Conservation (phyloP, 2,888 invertebrate species). For the Acleris sparsana region DNA sequence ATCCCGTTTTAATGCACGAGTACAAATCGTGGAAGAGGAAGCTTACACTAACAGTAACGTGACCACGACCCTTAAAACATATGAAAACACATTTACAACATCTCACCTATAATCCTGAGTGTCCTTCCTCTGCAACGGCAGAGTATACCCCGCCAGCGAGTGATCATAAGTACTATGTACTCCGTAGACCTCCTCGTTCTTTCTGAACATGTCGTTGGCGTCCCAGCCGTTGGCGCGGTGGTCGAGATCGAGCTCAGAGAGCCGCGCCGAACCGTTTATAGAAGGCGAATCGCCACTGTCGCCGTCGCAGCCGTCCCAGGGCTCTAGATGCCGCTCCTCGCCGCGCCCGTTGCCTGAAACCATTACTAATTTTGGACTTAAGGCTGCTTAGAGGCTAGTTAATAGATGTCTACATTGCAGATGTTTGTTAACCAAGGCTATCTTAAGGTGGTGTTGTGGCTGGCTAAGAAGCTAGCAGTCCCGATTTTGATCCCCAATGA, state of each 20-base stretch:
- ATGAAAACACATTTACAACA: too few relatives aligned
- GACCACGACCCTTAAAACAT: too few relatives aligned
- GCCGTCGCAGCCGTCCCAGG: slow-evolving; percentile 90
- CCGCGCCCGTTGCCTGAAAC: slow-evolving; percentile 68
- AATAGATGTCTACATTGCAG: neutral
- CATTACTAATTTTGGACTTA: slow-evolving; percentile 28
- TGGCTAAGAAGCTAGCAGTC: too few relatives aligned
- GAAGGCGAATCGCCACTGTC: slow-evolving; percentile 76
- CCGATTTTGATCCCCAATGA: too few relatives aligned
- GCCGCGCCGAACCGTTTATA: slow-evolving; percentile 84
- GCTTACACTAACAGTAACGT: too few relatives aligned
- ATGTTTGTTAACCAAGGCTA: neutral
- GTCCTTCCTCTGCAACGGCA: slow-evolving; percentile 92
- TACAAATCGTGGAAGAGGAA: too few relatives aligned
- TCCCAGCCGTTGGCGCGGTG: slow-evolving; percentile 97
- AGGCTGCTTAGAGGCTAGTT: slow-evolving; percentile 5
- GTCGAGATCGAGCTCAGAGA: slow-evolving; percentile 88
- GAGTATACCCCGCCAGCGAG: slow-evolving; percentile 95
- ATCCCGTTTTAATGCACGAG: too few relatives aligned
- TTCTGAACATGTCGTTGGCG: slow-evolving; percentile 97
- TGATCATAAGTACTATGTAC: slow-evolving; percentile 97
- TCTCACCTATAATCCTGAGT: slow-evolving; percentile 90
- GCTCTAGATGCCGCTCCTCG: slow-evolving; percentile 92
- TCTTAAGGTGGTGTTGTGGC: too few relatives aligned
- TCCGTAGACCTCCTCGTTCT: slow-evolving; percentile 95